Base-by-base conservation (phyloP, 2,888 invertebrate species). In the Pecten maximus region DNA sequence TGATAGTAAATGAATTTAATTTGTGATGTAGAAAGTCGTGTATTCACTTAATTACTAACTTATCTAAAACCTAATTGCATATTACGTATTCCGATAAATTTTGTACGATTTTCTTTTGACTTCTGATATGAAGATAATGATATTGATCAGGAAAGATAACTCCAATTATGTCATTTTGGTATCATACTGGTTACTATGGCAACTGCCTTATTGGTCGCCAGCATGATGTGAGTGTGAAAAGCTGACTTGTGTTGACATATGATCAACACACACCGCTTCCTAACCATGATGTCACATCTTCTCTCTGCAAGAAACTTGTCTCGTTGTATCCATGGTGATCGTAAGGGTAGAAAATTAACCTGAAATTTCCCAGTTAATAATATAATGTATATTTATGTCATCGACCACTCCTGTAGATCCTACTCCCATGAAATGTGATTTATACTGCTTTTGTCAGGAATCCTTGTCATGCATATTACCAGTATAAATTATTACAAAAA, bases 181-280 rank as follows among this genome's bases (percentile, higher is more conserved):
- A 44, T 44, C 44, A 23, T 35, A 74, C 0, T 74, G 12, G 8
- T 74, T 10, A 35, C 4, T 35, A 35, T 60, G 74, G 74, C 28
- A 74, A 74, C 74, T 35, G n/a, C n/a, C n/a, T n/a, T n/a, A n/a
- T n/a, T n/a, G 35, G 35, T 74, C 74, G 35, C 74, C 74, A 74
- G 3, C 23, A 23, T 35, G 23, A 35, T 74, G 74, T 28, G 28
- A 6, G 35, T 74, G 74, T 74, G 74, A 74, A 74, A 74, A 23
- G 74, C 74, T 35, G 35, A 35, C 74, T 74, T 74, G 35, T 74
- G 74, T 74, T 74, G 74, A 74, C 74, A 10, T 23, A 35, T 35
- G 28, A 74, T 74, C 74, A 74, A 74, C 74, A 74, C 74, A 74
- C 74, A 74, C 8, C 8, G 74, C 35, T 28, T 74, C 74, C 74